These are phyloP conservation scores for Brachionus koreanus DNA, from an alignment of 1,140 invertebrate species.

Conservation along the genomic window DNA sequence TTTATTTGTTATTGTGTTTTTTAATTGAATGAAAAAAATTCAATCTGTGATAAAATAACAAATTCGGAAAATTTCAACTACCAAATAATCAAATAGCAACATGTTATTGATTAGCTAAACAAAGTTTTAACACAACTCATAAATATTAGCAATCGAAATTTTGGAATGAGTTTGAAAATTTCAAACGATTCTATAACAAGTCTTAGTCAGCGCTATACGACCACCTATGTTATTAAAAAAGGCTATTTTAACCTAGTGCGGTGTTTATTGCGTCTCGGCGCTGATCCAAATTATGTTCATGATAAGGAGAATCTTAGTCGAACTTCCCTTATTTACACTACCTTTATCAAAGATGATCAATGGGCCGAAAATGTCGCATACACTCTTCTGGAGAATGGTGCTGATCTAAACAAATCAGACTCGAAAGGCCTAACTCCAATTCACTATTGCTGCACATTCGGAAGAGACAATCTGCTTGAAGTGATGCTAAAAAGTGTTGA, in stretches of 20 bases:
- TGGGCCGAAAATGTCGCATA: constrained; percentile 51
- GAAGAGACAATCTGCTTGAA: constrained; percentile 47
- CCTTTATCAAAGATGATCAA: constrained; percentile 50
- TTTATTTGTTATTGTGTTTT: not conserved
- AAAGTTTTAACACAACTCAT: not conserved
- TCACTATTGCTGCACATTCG: constrained; percentile 53
- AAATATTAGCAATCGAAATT: constrained; percentile 16
- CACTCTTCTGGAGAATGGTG: constrained; percentile 52
- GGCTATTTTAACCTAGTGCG: constrained; percentile 52
- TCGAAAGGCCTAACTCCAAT: constrained; percentile 50
- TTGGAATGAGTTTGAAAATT: not conserved
- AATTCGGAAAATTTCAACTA: not conserved
- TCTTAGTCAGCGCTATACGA: not conserved
- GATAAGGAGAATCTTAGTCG: constrained; percentile 47
- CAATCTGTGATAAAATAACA: not conserved
- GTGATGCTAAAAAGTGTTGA: constrained; percentile 51
- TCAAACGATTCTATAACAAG: not conserved
- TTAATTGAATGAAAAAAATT: not conserved
- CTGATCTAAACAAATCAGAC: constrained; percentile 48
- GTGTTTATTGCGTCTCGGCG: constrained; percentile 49
- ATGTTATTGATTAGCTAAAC: not conserved
- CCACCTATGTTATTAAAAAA: constrained; percentile 47
- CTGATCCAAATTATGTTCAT: constrained; percentile 47
- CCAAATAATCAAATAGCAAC: constrained; percentile 24
- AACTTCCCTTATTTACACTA: constrained; percentile 51